Evolutionary conservation across 1,140 invertebrate genomes (phyloP).

Genomic region (Aporrectodea caliginosa): DNA sequence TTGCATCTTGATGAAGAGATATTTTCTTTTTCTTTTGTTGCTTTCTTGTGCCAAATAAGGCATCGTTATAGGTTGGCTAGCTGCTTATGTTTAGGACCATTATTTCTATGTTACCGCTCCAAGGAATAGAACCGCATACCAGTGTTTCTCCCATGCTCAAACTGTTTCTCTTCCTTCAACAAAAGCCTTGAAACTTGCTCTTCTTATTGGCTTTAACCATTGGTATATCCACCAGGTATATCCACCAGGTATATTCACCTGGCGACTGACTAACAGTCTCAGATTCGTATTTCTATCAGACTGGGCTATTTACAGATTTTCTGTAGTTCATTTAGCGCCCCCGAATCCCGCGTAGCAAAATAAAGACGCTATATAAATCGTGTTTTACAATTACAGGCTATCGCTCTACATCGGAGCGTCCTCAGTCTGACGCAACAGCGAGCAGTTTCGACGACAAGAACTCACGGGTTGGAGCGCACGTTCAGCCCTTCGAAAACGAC

Average conservation of each 20-base stretch:
- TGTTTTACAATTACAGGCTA: not conserved
- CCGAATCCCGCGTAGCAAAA: not conserved
- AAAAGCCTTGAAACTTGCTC: no score
- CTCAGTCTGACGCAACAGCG: not conserved
- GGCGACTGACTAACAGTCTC: not conserved
- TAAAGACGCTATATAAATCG: not conserved
- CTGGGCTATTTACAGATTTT: not conserved
- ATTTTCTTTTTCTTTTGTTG: no score
- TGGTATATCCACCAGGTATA: no score
- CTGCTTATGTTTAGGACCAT: no score
- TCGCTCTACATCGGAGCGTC: not conserved
- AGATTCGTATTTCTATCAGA: not conserved
- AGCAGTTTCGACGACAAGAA: not conserved
- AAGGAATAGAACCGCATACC: no score
- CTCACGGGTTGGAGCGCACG: not conserved
- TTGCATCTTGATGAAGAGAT: no score
- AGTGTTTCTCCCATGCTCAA: no score
- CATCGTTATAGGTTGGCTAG: no score
- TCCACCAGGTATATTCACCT: not conserved
- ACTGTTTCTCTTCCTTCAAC: not conserved
- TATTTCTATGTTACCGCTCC: no score
- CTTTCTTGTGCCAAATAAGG: no score
- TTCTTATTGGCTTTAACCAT: no score
- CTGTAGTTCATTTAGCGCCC: not conserved
- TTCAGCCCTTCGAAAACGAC: not conserved